Conservation (phyloP, 2,888 invertebrate species). For the Andrena fulva region DNA sequence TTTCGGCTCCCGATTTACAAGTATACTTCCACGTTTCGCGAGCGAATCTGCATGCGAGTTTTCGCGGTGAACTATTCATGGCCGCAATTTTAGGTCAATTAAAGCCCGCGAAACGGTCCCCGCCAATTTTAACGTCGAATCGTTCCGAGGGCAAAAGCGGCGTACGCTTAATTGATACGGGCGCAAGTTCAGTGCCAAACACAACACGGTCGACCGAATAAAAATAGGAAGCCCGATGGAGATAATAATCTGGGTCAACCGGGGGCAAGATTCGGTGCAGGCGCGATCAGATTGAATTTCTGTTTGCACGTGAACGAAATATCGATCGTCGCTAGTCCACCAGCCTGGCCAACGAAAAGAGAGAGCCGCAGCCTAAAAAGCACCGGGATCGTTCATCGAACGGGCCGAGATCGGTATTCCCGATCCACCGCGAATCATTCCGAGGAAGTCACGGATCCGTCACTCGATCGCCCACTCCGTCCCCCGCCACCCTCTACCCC, state of each 20-base stretch:
- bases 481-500: neutral
- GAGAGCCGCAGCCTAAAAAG: conserved; percentile 17
- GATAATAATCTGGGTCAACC: conserved; percentile 64
- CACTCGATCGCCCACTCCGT: neutral
- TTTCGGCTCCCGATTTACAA: neutral
- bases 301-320: conserved; percentile 61
- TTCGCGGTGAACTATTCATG: neutral
- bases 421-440: conserved; percentile 40
- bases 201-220: conserved; percentile 37
- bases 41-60: neutral
- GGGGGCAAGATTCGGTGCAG: conserved; percentile 53
- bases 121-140: neutral
- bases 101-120: neutral
- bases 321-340: conserved; percentile 41
- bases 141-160: neutral
- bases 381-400: conserved; percentile 47
- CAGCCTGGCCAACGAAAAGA: conserved; percentile 42
- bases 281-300: conserved; percentile 67
- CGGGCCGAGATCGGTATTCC: conserved; percentile 57
- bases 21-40: neutral
- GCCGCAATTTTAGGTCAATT: neutral
- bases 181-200: conserved; percentile 53
- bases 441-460: conserved; percentile 35
- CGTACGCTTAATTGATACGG: conserved; percentile 33
- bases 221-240: conserved; percentile 59